Conservation (phyloP, 64 coral and sea anemone genomes). For the Hydrozoanthus tunicans region DNA sequence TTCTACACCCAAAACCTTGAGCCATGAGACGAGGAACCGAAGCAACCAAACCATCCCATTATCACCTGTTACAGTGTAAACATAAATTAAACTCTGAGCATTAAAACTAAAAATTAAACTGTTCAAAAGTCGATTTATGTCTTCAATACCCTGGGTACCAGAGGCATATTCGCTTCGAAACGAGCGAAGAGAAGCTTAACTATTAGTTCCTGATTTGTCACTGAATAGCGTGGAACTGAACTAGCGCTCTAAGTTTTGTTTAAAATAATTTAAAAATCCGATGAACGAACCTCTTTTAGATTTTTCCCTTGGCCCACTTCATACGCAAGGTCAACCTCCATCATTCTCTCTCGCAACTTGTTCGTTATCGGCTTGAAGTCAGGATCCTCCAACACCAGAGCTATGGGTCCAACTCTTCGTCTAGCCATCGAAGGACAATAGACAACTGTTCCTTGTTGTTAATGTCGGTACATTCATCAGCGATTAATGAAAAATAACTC, state of each 20-base stretch:
- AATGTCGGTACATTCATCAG: conserved; percentile 55
- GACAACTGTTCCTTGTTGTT: conserved; percentile 63
- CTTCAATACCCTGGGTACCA: too few relatives aligned
- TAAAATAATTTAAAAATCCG: not conserved
- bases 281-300: conserved; percentile 7
- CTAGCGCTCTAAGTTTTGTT: not conserved
- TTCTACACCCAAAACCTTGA: conserved; percentile 62
- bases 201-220: too few relatives aligned
- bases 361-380: not conserved
- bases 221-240: too few relatives aligned
- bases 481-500: conserved; percentile 58
- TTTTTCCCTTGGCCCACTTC: conserved; percentile 15
- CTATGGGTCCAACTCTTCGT: not conserved
- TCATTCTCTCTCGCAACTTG: not conserved
- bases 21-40: conserved; percentile 51
- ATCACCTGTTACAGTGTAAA: conserved; percentile 53
- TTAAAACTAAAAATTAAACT: too few relatives aligned
- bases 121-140: too few relatives aligned
- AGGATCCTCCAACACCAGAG: too few relatives aligned
- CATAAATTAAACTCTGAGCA: not conserved
- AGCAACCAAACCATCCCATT: conserved; percentile 73
- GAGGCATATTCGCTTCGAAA: too few relatives aligned
- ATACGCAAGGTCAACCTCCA: conserved; percentile 1
- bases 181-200: too few relatives aligned
- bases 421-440: not conserved